These are phyloP conservation scores for Drosophila meridiana DNA, from an alignment of 2,888 invertebrate species.

Conservation along the genomic window DNA sequence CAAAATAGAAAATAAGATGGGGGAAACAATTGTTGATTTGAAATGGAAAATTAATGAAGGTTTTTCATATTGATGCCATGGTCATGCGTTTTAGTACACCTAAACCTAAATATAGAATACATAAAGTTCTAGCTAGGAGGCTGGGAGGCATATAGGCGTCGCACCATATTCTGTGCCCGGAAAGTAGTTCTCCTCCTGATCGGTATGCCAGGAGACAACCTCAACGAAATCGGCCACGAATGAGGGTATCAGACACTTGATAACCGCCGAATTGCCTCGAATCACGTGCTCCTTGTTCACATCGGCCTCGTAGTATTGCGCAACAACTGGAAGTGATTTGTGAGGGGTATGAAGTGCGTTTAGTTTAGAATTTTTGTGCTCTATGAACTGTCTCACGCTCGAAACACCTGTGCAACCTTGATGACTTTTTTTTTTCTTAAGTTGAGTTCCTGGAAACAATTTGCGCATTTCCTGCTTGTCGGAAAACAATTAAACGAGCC, in stretches of 20 bases:
- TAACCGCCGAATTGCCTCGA: conserved; percentile 93
- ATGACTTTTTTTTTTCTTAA: conserved; percentile 5
- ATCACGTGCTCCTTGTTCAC: conserved; percentile 97
- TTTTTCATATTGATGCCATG: conserved; percentile 46
- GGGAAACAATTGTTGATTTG: conserved; percentile 17
- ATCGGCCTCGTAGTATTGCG: conserved; percentile 95
- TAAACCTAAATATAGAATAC: conserved; percentile 34
- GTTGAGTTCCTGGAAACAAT: conserved; percentile 58
- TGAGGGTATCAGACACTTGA: conserved; percentile 95
- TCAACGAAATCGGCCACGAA: conserved; percentile 96
- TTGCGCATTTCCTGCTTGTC: conserved; percentile 46
- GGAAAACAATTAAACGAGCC: conserved; percentile 60
- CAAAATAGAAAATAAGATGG: conserved; percentile 35
- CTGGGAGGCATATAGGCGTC: conserved; percentile 32
- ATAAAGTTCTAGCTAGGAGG: conserved; percentile 1
- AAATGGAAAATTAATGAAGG: conserved; percentile 25
- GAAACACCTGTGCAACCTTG: conserved; percentile 45
- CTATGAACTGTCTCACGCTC: conserved; percentile 53
- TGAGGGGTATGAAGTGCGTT: conserved; percentile 9
- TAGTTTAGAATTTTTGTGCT: conserved; percentile 10
- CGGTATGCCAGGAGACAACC: conserved; percentile 94
- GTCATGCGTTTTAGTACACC: conserved; percentile 70
- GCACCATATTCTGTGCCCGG: conserved; percentile 85
- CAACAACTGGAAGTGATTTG: conserved; percentile 88
- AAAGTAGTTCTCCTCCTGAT: conserved; percentile 85